Base-by-base conservation (phyloP, 2,797 vertebrate species). In the Choloepus didactylus region DNA sequence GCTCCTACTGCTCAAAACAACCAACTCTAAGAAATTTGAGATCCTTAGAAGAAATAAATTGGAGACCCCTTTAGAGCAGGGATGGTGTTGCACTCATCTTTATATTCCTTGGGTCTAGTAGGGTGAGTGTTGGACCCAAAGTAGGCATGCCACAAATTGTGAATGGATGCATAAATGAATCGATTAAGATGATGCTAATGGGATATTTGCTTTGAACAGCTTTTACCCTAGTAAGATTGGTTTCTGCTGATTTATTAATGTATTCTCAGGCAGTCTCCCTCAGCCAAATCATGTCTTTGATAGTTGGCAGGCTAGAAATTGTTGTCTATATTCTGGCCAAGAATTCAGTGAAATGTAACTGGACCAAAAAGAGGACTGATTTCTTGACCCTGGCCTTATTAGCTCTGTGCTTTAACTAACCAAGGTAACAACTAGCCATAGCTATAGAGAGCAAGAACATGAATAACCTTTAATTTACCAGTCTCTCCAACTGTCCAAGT, bases 241-340 rank as follows among this genome's bases (percentile, higher is more conserved):
- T 93, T 97, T 94, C 38, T 70, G 38, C 72, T 91, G 67, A 93
- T 62, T 23, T 25, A 82, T 91, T 41, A 44, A 23, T 87, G 82
- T 35, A 91, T 72, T 90, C 77, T 9, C 16, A 82, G 70, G 49
- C 81, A 67, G 25, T 82, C n/a, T 89, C 38, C 25, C 19, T 90
- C 14, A 38, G 46, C 10, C 64, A 86, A 83, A 94, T 16, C 21
- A 83, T 46, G 70, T 31, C 35, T 75, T 67, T 86, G n/a, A 72
- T 72, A 79, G 60, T 31, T 88, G 59, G 60, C 38, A 90, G 75
- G 44, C 15, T 70, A 83, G 18, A 19, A 49, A 51, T 86, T 83
- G 84, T 59, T 83, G 25, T 87, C 91, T 80, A 76, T 21, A 86
- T 59, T 89, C 70, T 92, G 66, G 15, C 62, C 49, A 89, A n/a